Conservation (phyloP, 1,140 invertebrate species). For the Triops longicaudatus region DNA sequence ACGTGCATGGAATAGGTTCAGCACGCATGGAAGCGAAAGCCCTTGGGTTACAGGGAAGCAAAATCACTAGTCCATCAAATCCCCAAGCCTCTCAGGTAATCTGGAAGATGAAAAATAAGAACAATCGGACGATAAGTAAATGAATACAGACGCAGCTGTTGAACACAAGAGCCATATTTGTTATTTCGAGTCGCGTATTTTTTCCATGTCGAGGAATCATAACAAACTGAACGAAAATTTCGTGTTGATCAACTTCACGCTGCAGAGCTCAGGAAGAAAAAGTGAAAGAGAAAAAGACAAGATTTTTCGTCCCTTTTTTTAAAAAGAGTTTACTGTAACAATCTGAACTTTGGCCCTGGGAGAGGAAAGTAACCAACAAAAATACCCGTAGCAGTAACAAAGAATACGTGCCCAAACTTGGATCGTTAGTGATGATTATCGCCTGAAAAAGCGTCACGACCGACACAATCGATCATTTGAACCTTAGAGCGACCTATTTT, state of each 20-base stretch:
- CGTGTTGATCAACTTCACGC: too few relatives aligned
- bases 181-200: too few relatives aligned
- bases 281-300: too few relatives aligned
- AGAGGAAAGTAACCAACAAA: background rate
- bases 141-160: background rate
- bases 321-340: background rate
- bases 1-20: background rate
- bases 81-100: conserved; percentile 14
- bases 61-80: conserved; percentile 3
- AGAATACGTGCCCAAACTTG: background rate
- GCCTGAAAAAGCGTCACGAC: background rate
- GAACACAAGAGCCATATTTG: background rate
- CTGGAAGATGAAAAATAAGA: background rate
- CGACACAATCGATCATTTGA: background rate
- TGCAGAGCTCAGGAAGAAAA: too few relatives aligned
- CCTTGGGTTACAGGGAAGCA: background rate
- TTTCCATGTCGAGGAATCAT: too few relatives aligned
- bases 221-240: too few relatives aligned
- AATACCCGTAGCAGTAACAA: too few relatives aligned
- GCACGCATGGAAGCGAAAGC: background rate
- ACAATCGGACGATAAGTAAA: background rate
- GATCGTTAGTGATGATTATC: background rate
- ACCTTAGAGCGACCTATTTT: background rate
- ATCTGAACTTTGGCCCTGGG: background rate
- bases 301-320: too few relatives aligned